Conservation (phyloP, 2,888 invertebrate species). For the Ashinkailepas kermadecensis region DNA sequence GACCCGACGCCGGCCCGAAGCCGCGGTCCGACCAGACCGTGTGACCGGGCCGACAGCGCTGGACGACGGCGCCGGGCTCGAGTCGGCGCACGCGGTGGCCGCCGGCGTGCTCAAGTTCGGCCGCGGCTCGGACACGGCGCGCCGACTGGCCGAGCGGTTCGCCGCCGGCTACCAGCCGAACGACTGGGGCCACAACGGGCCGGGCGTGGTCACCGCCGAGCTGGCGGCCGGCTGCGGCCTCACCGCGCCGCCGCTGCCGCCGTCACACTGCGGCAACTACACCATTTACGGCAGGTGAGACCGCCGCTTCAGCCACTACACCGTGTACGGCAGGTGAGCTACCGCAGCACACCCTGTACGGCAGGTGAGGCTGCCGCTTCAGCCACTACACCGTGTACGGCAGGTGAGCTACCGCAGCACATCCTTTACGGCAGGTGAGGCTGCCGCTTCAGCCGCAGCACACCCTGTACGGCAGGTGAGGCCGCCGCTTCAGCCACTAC, state of each 20-base stretch:
- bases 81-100: constrained; percentile 28
- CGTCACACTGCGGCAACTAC: not conserved
- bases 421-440: constrained; percentile 5
- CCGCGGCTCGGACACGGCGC: constrained; percentile 25
- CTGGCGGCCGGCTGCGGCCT: constrained; percentile 26
- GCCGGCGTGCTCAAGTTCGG: constrained; percentile 30
- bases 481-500: no score
- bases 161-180: constrained; percentile 28
- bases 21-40: not conserved
- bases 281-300: constrained; percentile 5
- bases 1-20: no score
- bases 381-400: not conserved
- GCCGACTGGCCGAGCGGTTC: constrained; percentile 23
- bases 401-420: constrained; percentile 15
- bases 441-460: not conserved
- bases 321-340: no score
- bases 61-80: constrained; percentile 30
- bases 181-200: constrained; percentile 33
- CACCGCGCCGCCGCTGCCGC: not conserved
- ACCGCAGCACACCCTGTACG: no score
- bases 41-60: not conserved
- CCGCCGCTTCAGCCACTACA: no score
- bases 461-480: not conserved
- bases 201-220: constrained; percentile 29
- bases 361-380: not conserved